Conservation (phyloP, 1,140 invertebrate genomes). For the Branchinecta lynchi region DNA sequence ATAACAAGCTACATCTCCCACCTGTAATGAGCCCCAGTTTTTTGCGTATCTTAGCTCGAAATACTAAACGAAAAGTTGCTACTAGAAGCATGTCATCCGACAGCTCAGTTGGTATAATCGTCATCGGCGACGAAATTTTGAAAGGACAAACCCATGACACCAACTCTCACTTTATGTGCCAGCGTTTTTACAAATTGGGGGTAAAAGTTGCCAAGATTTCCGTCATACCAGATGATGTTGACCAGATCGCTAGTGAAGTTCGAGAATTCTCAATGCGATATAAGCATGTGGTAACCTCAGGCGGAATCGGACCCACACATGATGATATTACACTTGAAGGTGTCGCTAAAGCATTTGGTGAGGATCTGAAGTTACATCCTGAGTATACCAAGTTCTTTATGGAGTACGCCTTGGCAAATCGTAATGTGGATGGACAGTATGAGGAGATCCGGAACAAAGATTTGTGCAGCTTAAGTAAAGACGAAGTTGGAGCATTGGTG, state of each 20-base stretch:
- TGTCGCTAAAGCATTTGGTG: conserved; percentile 52
- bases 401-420: conserved; percentile 24
- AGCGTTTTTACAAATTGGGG: conserved; percentile 45
- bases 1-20: too few relatives aligned
- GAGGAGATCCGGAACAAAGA: neutral
- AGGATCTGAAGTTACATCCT: conserved; percentile 40
- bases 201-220: conserved; percentile 51
- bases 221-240: conserved; percentile 50
- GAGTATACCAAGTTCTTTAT: conserved; percentile 42
- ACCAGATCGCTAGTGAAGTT: conserved; percentile 51
- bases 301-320: conserved; percentile 68
- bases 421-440: neutral
- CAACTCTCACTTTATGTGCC: conserved; percentile 52
- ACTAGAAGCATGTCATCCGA: neutral
- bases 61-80: too few relatives aligned
- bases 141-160: conserved; percentile 58
- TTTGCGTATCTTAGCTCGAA: too few relatives aligned
- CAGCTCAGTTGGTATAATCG: conserved; percentile 31
- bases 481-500: neutral
- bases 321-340: conserved; percentile 69
- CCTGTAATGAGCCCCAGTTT: too few relatives aligned
- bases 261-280: conserved; percentile 41
- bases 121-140: conserved; percentile 73
- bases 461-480: neutral
- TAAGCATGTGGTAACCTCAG: conserved; percentile 55